These are phyloP conservation scores for Pantala flavescens DNA, from an alignment of 1,140 invertebrate species.

Conservation along the genomic window DNA sequence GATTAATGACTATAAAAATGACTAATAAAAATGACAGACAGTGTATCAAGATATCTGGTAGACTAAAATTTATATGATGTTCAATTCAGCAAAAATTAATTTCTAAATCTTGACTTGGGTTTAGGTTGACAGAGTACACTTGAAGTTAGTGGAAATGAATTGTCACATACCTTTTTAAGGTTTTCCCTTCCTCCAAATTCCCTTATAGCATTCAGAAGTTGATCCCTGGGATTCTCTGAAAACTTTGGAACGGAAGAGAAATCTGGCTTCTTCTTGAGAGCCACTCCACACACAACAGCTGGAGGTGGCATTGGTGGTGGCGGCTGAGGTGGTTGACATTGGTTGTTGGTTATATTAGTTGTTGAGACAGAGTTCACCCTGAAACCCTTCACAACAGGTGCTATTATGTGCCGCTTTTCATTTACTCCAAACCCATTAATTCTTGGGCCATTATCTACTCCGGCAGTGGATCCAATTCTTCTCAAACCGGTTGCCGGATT, in stretches of 20 bases:
- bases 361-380: constrained; percentile 19
- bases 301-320: constrained; percentile 36
- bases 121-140: no score
- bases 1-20: no score
- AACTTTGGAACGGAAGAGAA: constrained; percentile 6
- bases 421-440: neutral
- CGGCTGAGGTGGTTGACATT: constrained; percentile 15
- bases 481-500: neutral
- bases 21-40: no score
- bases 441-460: neutral
- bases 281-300: constrained; percentile 35
- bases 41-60: neutral
- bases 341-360: neutral
- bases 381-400: constrained; percentile 31
- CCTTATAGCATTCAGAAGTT: constrained; percentile 59
- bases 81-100: neutral
- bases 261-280: constrained; percentile 30
- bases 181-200: constrained; percentile 51
- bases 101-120: neutral
- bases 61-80: neutral
- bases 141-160: neutral
- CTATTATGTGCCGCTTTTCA: neutral
- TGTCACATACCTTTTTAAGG: constrained; percentile 40
- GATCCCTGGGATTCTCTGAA: constrained; percentile 46
- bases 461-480: neutral